Base-by-base conservation (phyloP, 2,113 vertebrate genomes). In the Sebastes schlegelii region DNA sequence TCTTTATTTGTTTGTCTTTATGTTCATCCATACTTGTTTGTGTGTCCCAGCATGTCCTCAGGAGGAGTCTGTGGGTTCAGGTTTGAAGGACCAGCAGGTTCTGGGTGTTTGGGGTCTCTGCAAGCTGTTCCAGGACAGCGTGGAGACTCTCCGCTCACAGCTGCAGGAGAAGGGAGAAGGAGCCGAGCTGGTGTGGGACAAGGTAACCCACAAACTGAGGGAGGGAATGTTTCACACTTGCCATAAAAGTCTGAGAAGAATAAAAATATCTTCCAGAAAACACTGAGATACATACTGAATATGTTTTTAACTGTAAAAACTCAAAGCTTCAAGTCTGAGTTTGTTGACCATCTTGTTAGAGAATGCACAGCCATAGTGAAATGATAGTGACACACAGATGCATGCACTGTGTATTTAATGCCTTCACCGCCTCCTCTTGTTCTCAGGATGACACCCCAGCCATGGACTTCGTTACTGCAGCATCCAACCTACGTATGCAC, bases 391-490 rank as follows among this genome's bases (percentile, higher is more conserved):
- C 10, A 48, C 46, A 48, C 46, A 48, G 2, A 9, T 13, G 9
- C 19, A 17, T 16, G 16, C 14, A 23, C 1, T 60, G 6, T 52
- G 40, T 19, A 4, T 57, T 10, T 12, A 66, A 5, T 69, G 26
- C 4, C 11, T 45, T 16, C 21, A 14, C 51, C 42, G 8, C 19
- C 9, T n/a, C n/a, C 8, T 45, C 51, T 40, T 76, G 26, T 84
- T 93, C 64, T 23, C 91, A 99, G 98, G 98, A 99, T 52, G 97
- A 99, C 42, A 94, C 97, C 64, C 96, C 98, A 64, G 97, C 98
- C 12, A 97, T 99, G 98, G 98, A 99, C 94, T 99, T 99, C 78
- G 98, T 99, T 71, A 99, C 98, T 0, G 95, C 98, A 45, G 98
- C 98, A 48, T 95, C 98, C 6, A 99, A 99, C 92, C 94, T 99